These are phyloP conservation scores for Oryzias dopingdopingensis DNA, from an alignment of 2,797 vertebrate genomes.

Conservation along the genomic window DNA sequence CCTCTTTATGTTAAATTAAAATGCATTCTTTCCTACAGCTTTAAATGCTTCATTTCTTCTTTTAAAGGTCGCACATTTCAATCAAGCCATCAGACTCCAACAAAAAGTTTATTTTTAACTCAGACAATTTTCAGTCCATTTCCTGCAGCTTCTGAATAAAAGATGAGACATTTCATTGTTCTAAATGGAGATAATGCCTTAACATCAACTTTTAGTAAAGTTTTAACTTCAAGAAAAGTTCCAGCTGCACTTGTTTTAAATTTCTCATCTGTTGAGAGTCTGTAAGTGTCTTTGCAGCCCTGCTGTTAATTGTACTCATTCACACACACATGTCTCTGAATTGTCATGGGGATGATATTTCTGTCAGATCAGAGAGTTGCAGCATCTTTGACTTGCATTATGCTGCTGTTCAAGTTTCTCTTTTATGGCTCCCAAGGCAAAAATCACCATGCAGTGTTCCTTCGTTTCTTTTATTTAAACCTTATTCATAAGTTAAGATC, in stretches of 20 bases:
- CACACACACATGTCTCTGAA: constrained; percentile 25
- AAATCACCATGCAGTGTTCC: constrained; percentile 12
- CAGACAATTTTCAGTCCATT: constrained; percentile 2
- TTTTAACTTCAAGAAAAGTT: constrained; percentile 14
- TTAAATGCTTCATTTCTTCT: background rate
- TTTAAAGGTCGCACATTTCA: constrained; percentile 7
- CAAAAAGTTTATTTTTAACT: background rate
- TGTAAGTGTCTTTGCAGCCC: constrained; percentile 21
- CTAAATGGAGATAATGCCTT: constrained; percentile 3
- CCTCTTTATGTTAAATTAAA: background rate
- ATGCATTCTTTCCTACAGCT: too few relatives aligned
- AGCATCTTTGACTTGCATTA: constrained; percentile 14
- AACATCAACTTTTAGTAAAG: constrained; percentile 15
- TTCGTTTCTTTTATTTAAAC: constrained; percentile 26
- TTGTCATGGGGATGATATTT: constrained; percentile 38
- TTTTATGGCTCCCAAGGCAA: constrained; percentile 41
- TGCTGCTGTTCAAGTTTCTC: constrained; percentile 4
- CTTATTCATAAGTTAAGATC: constrained; percentile 48
- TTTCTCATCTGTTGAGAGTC: constrained; percentile 24
- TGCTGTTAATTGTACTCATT: constrained; percentile 52
- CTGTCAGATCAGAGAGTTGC: constrained; percentile 18
- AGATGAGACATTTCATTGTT: background rate
- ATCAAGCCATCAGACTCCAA: constrained; percentile 9
- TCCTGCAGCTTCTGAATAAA: constrained; percentile 4
- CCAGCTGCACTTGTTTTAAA: constrained; percentile 33